Evolutionary conservation across 2,797 vertebrate species (phyloP).

Genomic region (Sternarchorhynchus goeldii): DNA sequence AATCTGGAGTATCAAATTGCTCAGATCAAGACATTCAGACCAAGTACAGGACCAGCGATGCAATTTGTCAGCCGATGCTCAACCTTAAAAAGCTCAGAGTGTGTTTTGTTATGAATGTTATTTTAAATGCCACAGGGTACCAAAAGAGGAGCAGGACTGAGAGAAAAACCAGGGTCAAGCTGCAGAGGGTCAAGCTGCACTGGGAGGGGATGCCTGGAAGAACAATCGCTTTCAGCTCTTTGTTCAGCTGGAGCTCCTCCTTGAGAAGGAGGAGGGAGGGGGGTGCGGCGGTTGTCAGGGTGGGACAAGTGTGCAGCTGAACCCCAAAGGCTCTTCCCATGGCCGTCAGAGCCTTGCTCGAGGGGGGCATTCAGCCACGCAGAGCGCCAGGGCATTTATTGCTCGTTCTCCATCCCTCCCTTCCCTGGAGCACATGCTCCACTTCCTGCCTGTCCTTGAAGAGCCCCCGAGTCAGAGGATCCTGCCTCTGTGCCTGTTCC

Average conservation of each 20-base stretch:
- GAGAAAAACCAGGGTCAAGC: conserved; percentile 10
- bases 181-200: neutral
- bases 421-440: conserved; percentile 64
- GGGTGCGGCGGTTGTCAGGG: neutral
- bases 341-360: conserved; percentile 3
- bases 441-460: conserved; percentile 73
- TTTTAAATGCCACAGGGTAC: neutral
- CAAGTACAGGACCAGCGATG: neutral
- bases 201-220: conserved; percentile 19
- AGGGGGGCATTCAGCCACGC: neutral
- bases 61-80: neutral
- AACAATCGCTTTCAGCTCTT: conserved; percentile 46
- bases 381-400: conserved; percentile 21
- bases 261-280: conserved; percentile 25
- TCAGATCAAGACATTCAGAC: neutral
- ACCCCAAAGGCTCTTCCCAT: conserved; percentile 35
- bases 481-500: conserved; percentile 51
- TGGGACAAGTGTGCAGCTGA: conserved; percentile 11
- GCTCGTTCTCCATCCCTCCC: conserved; percentile 43
- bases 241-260: conserved; percentile 46
- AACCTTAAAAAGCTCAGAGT: too few relatives aligned
- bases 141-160: neutral
- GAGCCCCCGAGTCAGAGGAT: conserved; percentile 50
- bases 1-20: neutral
- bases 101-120: too few relatives aligned